Evolutionary conservation across 1,140 invertebrate genomes (phyloP), one percentile per base, ranked within the genome.

Genomic region (Melanaphis sacchari): DNA sequence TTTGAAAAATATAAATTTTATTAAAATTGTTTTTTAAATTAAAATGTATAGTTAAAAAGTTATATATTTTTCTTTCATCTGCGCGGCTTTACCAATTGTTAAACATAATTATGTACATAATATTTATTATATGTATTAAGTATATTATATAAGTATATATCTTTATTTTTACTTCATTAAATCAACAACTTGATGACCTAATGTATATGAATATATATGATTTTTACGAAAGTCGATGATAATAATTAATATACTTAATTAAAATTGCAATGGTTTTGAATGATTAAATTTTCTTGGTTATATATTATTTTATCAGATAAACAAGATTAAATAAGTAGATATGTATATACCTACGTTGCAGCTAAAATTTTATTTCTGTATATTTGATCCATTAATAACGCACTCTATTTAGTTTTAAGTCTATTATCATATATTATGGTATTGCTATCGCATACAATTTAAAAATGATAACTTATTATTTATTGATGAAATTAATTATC

Each of bases 21-120:
- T 38, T 43, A 87, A 52, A 52, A 38, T 89, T 89, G 7, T 52
- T 52, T 89, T 89, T 87, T 87, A 21, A 87, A 85, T 85, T 85
- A 38, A 43, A 87, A 87, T 87, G 46, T 87, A 46, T 11, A 46
- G 22, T 87, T 87, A 7, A 87, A 7, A 84, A 84, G 9, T 84
- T 26, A 8, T 41, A 84, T 40, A n/a, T 85, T 85, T 31, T 41
- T 40, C 22, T 38, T 82, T 84, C 36, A 40, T 84, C 38, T 38
- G 81, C 38, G 36, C 59, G 59, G 59, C 59, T 31, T 66, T 9
- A n/a, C 31, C 0, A 11, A 66, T n/a, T 66, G 31, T 66, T 66
- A 31, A 66, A n/a, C n/a, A 59, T 54, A 54, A 1, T 0, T 26
- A 54, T 1, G 18, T 49, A 49, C 15, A 49, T 18, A 49, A 49